Evolutionary conservation across 2,888 invertebrate species (phyloP), one percentile per base, ranked within the genome.

Genomic region (Galerucella pusilla): DNA sequence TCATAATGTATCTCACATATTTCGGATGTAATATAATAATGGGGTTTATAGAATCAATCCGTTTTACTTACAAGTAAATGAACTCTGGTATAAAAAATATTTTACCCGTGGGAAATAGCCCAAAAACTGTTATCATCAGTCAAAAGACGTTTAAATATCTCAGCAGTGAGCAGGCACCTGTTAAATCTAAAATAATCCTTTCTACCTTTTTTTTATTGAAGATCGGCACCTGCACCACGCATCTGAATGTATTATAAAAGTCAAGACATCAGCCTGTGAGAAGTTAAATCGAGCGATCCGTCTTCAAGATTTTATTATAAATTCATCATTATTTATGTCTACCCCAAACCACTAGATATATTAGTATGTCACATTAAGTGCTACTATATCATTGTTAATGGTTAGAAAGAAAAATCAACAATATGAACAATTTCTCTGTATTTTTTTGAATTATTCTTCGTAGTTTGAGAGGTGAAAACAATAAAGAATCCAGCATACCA

Each of bases 101-200:
- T 63, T 11, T 59, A 67, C 54, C 72, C 76, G 76, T 76, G 76
- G 76, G 76, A 76, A 76, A 76, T 64, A 73, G 46, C 69, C 57
- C 59, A 72, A 74, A 76, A 74, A 74, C 65, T 68, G 69, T 72
- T 63, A 74, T 74, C 74, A 74, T 74, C 69, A 77, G 70, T 74
- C 74, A 72, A 35, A 77, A 77, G 60, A 74, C 68, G 71, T 76
- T 74, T 69, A 76, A 76, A 74, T 74, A 73, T 71, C 75, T 71
- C 68, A 66, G 73, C 73, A 69, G 72, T 66, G 63, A 77, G 45
- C 71, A 66, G 74, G 80, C 81, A 81, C 82, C 81, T 81, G 81
- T 82, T 81, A 81, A 81, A 81, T 80, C 79, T 82, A 81, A 70
- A 78, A 78, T 78, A 79, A 79, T 80, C 79, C 78, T 78, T 78